Evolutionary conservation across 1,140 invertebrate species (phyloP).

Genomic region (Apis cerana): DNA sequence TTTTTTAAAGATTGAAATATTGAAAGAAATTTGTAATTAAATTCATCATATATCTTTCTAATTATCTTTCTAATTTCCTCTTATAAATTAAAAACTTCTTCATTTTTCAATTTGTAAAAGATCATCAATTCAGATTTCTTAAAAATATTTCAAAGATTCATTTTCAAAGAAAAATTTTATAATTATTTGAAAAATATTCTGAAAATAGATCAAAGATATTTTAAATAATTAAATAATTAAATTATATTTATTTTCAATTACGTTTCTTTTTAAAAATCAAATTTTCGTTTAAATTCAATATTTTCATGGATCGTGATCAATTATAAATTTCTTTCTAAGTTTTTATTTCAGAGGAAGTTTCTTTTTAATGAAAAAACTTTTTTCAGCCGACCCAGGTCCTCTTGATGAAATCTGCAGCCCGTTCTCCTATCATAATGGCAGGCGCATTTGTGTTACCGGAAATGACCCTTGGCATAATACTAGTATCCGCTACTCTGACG

Average conservation of each 20-base stretch:
- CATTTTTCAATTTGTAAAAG: neutral
- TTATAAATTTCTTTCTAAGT: conserved; percentile 3
- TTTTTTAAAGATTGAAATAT: neutral
- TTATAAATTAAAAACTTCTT: neutral
- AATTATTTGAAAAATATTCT: too few relatives aligned
- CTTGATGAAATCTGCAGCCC: conserved; percentile 90
- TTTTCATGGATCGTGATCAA: neutral
- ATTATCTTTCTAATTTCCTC: neutral
- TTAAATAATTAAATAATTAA: too few relatives aligned
- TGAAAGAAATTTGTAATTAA: conserved; percentile 23
- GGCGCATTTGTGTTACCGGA: conserved; percentile 92
- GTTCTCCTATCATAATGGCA: conserved; percentile 91
- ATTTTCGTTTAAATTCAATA: neutral
- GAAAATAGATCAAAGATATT: too few relatives aligned
- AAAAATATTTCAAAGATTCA: neutral
- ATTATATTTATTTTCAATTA: too few relatives aligned
- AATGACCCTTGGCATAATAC: conserved; percentile 88
- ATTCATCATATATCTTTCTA: neutral
- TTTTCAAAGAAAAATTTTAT: too few relatives aligned
- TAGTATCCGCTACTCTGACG: conserved; percentile 89
- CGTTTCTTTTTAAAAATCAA: neutral
- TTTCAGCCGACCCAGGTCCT: conserved; percentile 82
- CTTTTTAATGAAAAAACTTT: neutral
- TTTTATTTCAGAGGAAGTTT: neutral
- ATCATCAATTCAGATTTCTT: neutral